Base-by-base conservation (phyloP, 2,888 invertebrate genomes). In the Apeira syringaria region DNA sequence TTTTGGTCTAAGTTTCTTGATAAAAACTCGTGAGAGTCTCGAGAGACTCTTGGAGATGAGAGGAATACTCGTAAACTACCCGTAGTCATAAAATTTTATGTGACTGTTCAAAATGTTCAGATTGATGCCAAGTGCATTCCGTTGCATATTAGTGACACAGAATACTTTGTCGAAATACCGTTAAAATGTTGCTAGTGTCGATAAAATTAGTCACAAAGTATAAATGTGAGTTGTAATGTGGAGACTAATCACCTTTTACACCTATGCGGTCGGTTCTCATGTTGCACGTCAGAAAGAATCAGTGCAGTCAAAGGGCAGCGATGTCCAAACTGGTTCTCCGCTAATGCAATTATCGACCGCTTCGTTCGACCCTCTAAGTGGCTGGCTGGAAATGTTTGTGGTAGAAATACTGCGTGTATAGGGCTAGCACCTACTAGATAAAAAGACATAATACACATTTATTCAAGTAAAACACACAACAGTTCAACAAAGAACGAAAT, bases 301-400 rank as follows among this genome's bases (percentile, higher is more conserved):
- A 74, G 71, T 70, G 68, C 71, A 78, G 76, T 71, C 73, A 72
- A 74, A 75, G 76, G 73, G 75, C 74, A 68, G 59, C 59, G 65
- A 66, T 64, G 64, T 59, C 64, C 62, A 66, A 76, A 78, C 79
- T 62, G 76, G 80, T 80, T 75, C 59, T 47, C 39, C 35, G 70
- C 78, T 79, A 81, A 78, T 74, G 75, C 69, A 79, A 80, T 81
- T 80, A 80, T 76, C 74, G 68, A 53, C 46, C 55, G 60, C 53
- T 58, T 56, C 63, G 63, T 54, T 66, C 64, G 49, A 64, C 59
- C 64, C 46, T 51, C 41, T 44, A 49, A 38, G 44, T 37, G 42
- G 39, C 46, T 41, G 35, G 22, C 44, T 32, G 33, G 38, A 31
- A 38, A 31, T 34, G 20, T 38, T 44, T 44, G 44, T 44, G 26